Base-by-base conservation (phyloP, 2,888 invertebrate genomes). In the Drosophila borealis region DNA sequence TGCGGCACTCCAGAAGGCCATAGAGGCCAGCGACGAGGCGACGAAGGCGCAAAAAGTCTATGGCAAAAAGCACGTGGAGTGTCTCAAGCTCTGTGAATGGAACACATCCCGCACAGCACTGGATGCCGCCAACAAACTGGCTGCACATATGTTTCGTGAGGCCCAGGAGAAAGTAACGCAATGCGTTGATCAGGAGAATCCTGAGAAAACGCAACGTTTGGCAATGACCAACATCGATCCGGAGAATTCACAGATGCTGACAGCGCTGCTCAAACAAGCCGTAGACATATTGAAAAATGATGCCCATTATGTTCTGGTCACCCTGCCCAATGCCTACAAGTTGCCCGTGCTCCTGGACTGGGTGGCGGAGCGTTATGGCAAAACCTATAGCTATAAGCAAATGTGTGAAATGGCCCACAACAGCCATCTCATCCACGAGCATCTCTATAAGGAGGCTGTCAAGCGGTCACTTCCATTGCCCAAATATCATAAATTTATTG, bases 291-390 rank as follows among this genome's bases (percentile, higher is more conserved):
- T 91, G 44, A 64, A 62, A 8, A 49, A 56, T 0, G 78, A 90
- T 74, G 80, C 84, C 0, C 76, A 80, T 33, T 90, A 68, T 55
- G 90, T 91, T 0, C 49, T 91, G n/a, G 90, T 78, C 4, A 70
- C 84, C 1, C 48, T 91, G 4, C 90, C 90, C 8, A 78, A 90
- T 68, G 88, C 75, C 0, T 78, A 91, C 42, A 82, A 78, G 48
- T 19, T 82, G 29, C 90, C 90, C 4, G 21, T 78, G 3, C 61
- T 91, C 0, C 29, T 78, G 4, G 81, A 84, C 25, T 91, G 89
- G 86, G 72, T 84, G 3, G 74, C 74, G 0, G 56, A 68, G 8
- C 81, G 91, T 0, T 90, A 81, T 53, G 90, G 90, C 0, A 74
- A 78, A 41, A 62, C 66, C 1, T 84, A 74, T 17, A 71, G 57